Percentiles rank a stretch among this genome's conserved stretches.
Conservation (phyloP, 2,888 invertebrate species). For the Tetropium fuscum region DNA sequence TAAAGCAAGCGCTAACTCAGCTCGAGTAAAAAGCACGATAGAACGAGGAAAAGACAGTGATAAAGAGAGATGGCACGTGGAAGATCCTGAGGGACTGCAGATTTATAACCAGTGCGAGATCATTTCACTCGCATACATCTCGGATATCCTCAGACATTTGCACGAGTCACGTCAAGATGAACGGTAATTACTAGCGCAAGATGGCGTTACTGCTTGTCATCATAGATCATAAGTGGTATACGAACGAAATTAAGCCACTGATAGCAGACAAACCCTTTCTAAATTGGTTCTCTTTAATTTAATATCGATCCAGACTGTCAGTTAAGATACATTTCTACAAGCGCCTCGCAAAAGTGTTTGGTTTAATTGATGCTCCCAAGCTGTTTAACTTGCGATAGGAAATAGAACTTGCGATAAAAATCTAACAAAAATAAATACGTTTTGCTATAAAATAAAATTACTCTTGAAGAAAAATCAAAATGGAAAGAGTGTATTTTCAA, state of each 20-base stretch:
- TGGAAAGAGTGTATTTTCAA: no score
- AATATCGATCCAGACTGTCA: conserved; percentile 42
- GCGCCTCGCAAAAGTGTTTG: conserved; percentile 24
- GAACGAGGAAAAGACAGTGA: conserved; percentile 55
- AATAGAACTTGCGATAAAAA: no score
- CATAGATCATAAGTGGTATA: conserved; percentile 56
- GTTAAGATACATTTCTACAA: conserved; percentile 28
- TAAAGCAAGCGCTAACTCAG: conserved; percentile 34
- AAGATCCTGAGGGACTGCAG: conserved; percentile 56
- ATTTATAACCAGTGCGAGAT: conserved; percentile 59
- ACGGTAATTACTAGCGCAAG: conserved; percentile 56
- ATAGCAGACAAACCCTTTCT: conserved; percentile 53
- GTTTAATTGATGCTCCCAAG: conserved; percentile 21
- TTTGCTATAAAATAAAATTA: no score
- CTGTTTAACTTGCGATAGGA: not conserved
- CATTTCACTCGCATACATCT: conserved; percentile 56
- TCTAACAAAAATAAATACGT: no score
- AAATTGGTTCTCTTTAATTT: conserved; percentile 57
- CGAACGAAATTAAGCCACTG: conserved; percentile 49
- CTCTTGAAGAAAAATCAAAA: no score
- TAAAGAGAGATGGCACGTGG: conserved; percentile 62
- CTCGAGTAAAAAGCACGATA: conserved; percentile 28
- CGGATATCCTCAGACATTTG: conserved; percentile 54
- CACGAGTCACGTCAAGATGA: conserved; percentile 53
- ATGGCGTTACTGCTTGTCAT: conserved; percentile 55